Percentiles rank a stretch among this genome's conserved stretches.
Evolutionary conservation across 2,797 vertebrate genomes (phyloP).

Genomic region (Hapalemur alaotrensis): DNA sequence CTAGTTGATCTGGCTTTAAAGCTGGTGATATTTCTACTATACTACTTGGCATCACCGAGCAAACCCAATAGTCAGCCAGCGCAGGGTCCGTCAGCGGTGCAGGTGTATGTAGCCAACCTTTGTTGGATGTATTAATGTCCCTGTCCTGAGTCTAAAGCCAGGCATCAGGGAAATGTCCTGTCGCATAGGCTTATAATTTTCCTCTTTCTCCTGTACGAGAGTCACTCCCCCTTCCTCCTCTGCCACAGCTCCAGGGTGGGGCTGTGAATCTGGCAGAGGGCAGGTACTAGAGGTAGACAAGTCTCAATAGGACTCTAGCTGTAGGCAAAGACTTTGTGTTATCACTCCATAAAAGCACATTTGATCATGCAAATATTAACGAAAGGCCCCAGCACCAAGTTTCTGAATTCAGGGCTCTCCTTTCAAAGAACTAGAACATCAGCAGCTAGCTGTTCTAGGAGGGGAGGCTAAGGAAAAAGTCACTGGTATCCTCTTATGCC

Average conservation of each 20-base stretch:
- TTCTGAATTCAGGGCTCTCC: background rate
- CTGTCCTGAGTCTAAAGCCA: background rate
- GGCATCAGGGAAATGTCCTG: background rate
- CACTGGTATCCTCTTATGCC: background rate
- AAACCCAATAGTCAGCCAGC: background rate
- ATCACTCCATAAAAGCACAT: background rate
- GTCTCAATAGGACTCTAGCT: background rate
- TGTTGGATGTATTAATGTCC: background rate
- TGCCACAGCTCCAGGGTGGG: background rate
- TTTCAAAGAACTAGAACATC: background rate
- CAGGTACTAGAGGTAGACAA: background rate
- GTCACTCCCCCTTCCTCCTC: background rate
- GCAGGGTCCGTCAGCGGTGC: background rate
- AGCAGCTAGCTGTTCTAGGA: background rate
- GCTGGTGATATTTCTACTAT: background rate
- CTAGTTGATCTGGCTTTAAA: background rate
- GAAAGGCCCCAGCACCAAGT: background rate
- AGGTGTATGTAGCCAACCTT: background rate
- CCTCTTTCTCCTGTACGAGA: background rate
- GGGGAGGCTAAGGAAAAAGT: background rate
- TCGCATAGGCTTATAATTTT: background rate
- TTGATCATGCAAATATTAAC: background rate
- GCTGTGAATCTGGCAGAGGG: background rate
- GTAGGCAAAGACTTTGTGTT: background rate
- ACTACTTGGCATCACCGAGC: background rate